Percentiles rank a stretch among this genome's conserved stretches.
Evolutionary conservation across 2,113 vertebrate genomes (phyloP).

Genomic region (Canis aureus): DNA sequence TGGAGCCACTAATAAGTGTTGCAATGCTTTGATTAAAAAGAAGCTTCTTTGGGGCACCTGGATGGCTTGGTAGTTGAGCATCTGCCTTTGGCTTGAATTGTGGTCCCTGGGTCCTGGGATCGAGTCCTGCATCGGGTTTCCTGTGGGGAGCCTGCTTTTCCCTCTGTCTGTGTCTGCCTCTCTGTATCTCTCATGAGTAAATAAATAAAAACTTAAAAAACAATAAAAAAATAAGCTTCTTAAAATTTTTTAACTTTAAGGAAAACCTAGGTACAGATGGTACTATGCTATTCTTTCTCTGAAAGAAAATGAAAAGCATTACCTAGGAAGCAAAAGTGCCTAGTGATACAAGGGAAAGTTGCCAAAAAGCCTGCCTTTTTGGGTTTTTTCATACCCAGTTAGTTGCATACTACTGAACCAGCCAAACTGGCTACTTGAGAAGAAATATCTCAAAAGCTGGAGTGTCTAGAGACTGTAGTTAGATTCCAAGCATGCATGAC

Average conservation of each 20-base stretch:
- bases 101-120: no score
- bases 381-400: background rate
- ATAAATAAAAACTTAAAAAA: no score
- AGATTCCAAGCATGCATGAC: background rate
- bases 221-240: no score
- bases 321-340: background rate
- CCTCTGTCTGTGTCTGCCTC: no score
- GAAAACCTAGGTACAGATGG: background rate
- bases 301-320: constrained; percentile 25
- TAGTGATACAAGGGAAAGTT: background rate
- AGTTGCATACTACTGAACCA: background rate
- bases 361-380: background rate
- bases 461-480: background rate
- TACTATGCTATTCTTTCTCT: background rate
- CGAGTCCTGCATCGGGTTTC: no score
- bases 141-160: no score
- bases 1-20: background rate
- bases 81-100: no score
- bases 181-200: no score
- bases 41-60: background rate
- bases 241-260: background rate
- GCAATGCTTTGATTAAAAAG: background rate
- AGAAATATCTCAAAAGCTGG: background rate
- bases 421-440: background rate
- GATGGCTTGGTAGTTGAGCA: no score